phyloP scores from a whole-genome alignment of 2,113 vertebrate species.

The Hydrolagus affinis region DNA sequence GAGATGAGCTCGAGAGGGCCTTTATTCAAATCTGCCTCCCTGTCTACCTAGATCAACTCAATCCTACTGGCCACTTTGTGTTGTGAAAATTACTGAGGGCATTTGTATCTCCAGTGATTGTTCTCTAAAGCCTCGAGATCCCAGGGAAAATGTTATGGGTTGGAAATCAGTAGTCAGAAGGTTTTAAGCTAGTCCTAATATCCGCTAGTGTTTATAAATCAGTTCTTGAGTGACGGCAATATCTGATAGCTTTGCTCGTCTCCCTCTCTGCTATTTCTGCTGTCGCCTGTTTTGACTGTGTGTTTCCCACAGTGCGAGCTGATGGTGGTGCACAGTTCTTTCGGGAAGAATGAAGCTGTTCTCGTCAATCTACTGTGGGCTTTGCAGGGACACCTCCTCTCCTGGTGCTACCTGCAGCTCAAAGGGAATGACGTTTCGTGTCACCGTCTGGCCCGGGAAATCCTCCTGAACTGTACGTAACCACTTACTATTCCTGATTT shows the following conservation, averaged over 20 bases:
- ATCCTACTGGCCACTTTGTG: too few relatives aligned
- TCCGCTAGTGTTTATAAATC: too few relatives aligned
- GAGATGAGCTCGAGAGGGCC: too few relatives aligned
- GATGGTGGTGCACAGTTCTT: constrained; percentile 62
- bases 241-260: neutral
- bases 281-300: constrained; percentile 26
- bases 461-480: constrained; percentile 79
- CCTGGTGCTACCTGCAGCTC: constrained; percentile 91
- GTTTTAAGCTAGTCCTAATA: too few relatives aligned
- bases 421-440: constrained; percentile 57
- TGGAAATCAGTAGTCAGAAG: too few relatives aligned
- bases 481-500: neutral
- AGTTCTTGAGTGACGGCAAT: neutral
- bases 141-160: too few relatives aligned
- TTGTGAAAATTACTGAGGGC: too few relatives aligned
- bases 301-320: constrained; percentile 70
- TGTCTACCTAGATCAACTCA: too few relatives aligned
- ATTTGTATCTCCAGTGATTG: too few relatives aligned
- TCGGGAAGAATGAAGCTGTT: constrained; percentile 64
- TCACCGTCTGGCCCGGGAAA: constrained; percentile 64
- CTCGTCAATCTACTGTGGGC: constrained; percentile 89
- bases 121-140: too few relatives aligned
- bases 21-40: too few relatives aligned
- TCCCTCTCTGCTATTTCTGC: neutral
- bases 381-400: constrained; percentile 85